phyloP scores from a whole-genome alignment of 2,113 vertebrate genomes.

The Perccottus glenii region DNA sequence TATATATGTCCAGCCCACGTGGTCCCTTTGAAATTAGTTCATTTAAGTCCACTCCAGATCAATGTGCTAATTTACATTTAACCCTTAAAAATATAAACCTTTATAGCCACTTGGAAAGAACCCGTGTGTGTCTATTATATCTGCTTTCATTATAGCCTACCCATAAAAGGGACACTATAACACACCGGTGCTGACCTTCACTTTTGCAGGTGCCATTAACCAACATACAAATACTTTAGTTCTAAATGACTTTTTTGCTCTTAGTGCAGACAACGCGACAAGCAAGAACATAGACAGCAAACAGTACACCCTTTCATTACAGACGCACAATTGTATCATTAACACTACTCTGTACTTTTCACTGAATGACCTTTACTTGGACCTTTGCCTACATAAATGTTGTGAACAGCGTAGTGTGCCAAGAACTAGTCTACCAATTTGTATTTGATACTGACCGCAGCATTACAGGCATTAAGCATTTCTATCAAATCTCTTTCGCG shows the following conservation, averaged over 20 bases:
- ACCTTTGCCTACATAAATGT: constrained; percentile 48
- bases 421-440: neutral
- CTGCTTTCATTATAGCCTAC: neutral
- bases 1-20: constrained; percentile 40
- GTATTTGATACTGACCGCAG: neutral
- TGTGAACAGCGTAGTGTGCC: neutral
- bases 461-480: neutral
- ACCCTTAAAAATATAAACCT: neutral
- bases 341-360: neutral
- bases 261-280: neutral
- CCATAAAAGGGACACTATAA: neutral
- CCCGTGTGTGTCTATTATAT: neutral
- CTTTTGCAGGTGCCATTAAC: constrained; percentile 33
- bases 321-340: neutral
- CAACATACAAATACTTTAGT: neutral
- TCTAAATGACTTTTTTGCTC: neutral
- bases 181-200: constrained; percentile 56
- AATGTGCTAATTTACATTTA: neutral
- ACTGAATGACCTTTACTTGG: constrained; percentile 64
- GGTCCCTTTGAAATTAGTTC: constrained; percentile 48
- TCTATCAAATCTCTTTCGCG: too few species aligned
- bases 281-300: neutral
- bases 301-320: neutral
- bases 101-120: neutral
- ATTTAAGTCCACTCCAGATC: neutral